Evolutionary conservation across 2,888 invertebrate genomes (phyloP).

Genomic region (Dioctria rufipes): DNA sequence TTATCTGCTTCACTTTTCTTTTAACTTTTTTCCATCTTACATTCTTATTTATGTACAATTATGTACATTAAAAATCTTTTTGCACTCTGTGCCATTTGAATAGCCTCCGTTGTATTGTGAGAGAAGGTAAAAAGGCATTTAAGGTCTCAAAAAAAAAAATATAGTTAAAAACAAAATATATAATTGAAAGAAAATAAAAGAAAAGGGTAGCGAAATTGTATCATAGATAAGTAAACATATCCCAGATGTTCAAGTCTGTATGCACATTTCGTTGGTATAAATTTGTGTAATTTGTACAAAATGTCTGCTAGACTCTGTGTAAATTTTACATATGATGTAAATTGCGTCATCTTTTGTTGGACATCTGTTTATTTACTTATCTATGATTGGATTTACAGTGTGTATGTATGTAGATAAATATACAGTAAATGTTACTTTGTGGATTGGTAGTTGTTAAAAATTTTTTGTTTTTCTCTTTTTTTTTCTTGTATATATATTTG

Average conservation of each 20-base stretch:
- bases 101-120: conserved; percentile 35
- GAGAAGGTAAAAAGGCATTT: conserved; percentile 17
- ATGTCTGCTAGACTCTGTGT: too few species aligned
- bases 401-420: neutral
- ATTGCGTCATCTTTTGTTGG: too few species aligned
- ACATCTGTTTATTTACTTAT: too few species aligned
- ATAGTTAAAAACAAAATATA: too few species aligned
- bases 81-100: conserved; percentile 37
- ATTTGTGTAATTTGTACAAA: too few species aligned
- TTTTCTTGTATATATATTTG: conserved; percentile 33
- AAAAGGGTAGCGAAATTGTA: too few species aligned
- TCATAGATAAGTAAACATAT: too few species aligned
- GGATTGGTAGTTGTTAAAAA: conserved; percentile 11
- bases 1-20: neutral
- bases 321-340: too few species aligned
- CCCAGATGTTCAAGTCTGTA: too few species aligned
- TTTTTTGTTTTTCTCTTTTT: conserved; percentile 34
- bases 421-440: neutral
- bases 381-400: too few species aligned
- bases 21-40: neutral
- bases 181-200: too few species aligned
- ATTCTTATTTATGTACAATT: neutral
- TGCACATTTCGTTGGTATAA: too few species aligned
- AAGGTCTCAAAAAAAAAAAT: neutral
- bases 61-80: conserved; percentile 14